phyloP scores from a whole-genome alignment of 2,113 vertebrate genomes.

The Atrichornis clamosus region DNA sequence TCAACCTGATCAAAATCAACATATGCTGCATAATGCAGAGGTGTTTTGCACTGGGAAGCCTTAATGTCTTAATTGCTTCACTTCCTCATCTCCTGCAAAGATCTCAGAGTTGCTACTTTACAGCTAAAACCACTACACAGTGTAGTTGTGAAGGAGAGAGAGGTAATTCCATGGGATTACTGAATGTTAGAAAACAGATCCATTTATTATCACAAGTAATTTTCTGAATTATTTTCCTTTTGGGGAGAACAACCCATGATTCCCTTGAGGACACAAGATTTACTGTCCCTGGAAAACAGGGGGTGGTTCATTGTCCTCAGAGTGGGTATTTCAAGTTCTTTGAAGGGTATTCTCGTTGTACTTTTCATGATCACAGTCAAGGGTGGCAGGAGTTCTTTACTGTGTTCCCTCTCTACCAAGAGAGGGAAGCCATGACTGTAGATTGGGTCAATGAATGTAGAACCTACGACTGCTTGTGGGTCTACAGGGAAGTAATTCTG shows the following conservation, averaged over 20 bases:
- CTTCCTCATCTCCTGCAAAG: neutral
- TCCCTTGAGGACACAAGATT: neutral
- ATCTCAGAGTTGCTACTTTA: neutral
- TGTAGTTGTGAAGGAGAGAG: neutral
- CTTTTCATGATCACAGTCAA: neutral
- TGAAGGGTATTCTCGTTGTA: neutral
- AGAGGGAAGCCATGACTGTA: neutral
- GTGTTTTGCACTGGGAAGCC: neutral
- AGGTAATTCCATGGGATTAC: neutral
- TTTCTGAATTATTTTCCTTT: neutral
- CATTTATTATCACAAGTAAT: neutral
- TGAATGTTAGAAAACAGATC: neutral
- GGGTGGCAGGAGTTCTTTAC: neutral
- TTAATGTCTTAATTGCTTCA: neutral
- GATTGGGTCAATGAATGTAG: neutral
- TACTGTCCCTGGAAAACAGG: neutral
- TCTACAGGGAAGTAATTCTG: neutral
- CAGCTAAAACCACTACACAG: neutral
- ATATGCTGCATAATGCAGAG: neutral
- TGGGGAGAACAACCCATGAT: neutral
- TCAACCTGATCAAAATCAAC: constrained; percentile 79
- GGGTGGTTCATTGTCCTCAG: neutral
- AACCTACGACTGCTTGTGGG: neutral
- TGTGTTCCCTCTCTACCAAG: neutral
- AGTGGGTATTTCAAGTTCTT: neutral